Evolutionary conservation across 1,140 invertebrate species (phyloP), one percentile per base, ranked within the genome.

Genomic region (Venturia canescens): DNA sequence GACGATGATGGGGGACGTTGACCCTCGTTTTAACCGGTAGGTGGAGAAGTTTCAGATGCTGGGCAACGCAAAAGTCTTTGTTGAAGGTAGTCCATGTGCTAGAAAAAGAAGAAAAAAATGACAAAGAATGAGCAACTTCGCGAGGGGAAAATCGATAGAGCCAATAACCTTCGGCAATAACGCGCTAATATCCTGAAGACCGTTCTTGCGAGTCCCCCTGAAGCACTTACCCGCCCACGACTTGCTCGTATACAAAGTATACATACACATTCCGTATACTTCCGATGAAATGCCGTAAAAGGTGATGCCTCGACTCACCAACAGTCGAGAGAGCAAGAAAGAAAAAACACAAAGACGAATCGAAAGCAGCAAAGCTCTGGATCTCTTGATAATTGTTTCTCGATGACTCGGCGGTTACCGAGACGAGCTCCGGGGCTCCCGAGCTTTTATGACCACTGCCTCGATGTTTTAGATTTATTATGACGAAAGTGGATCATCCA

Each of bases 141-240:
- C 21, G 57, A 77, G 74, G 63, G 57, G 82, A 84, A 87, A 88
- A 88, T 88, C 88, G 84, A 89, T 89, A 86, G 85, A 88, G 85
- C 88, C 88, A 88, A 89, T 89, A 89, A 89, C 83, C 86, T 83
- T 79, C 78, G 84, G 87, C 86, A 89, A 89, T 89, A 89, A 89
- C 86, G 85, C 85, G 88, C 88, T 89, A 89, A 89, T 89, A 89
- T 89, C 88, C 87, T 89, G 88, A 87, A 87, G 88, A 88, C 88
- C 87, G 87, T 88, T 88, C 85, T 87, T 86, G 86, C 84, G 81
- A 76, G 84, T 63, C 74, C 7, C 77, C 70, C 72, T 53, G 78
- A 80, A 78, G 75, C 70, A 80, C 74, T 50, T 48, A 38, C 78
- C 80, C 78, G 80, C 80, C 83, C 63, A 34, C 9, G 3, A 78